phyloP scores from a whole-genome alignment of 1,140 invertebrate genomes.

The Pomacea maculata region DNA sequence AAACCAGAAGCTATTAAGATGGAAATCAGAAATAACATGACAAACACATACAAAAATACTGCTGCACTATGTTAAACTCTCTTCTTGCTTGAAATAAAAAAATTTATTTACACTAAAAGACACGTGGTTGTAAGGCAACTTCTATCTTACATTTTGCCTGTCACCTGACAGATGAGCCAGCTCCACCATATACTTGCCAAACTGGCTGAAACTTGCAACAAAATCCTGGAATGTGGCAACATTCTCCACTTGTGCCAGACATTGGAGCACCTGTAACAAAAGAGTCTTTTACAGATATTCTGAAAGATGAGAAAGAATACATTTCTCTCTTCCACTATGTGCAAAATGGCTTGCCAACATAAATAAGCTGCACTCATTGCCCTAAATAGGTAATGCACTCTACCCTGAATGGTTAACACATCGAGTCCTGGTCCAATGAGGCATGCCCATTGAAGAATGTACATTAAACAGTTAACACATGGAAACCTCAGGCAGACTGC shows the following conservation, averaged over 20 bases:
- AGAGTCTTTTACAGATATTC: too few relatives aligned
- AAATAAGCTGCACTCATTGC: too few relatives aligned
- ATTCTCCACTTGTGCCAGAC: conserved; percentile 77
- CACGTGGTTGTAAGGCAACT: too few relatives aligned
- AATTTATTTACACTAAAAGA: too few relatives aligned
- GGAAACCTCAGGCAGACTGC: background rate
- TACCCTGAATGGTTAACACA: too few relatives aligned
- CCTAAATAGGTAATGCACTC: background rate
- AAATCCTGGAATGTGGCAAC: conserved; percentile 98
- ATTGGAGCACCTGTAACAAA: conserved; percentile 63
- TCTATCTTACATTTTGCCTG: conserved; percentile 66
- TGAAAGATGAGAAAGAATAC: conserved; percentile 2
- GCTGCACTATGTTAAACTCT: too few relatives aligned
- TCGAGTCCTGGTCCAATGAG: too few relatives aligned
- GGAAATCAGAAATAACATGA: background rate
- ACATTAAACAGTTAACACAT: background rate
- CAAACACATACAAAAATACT: background rate
- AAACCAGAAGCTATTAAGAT: background rate
- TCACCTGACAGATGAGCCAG: conserved; percentile 89
- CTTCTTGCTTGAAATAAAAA: too few relatives aligned
- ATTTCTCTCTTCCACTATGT: background rate
- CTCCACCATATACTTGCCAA: conserved; percentile 98
- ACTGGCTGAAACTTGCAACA: conserved; percentile 97
- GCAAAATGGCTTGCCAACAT: background rate
- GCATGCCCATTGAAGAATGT: too few relatives aligned